Percentiles rank a stretch among this genome's conserved stretches.
phyloP scores from a whole-genome alignment of 2,113 vertebrate genomes.

The Halichoerus grypus region DNA sequence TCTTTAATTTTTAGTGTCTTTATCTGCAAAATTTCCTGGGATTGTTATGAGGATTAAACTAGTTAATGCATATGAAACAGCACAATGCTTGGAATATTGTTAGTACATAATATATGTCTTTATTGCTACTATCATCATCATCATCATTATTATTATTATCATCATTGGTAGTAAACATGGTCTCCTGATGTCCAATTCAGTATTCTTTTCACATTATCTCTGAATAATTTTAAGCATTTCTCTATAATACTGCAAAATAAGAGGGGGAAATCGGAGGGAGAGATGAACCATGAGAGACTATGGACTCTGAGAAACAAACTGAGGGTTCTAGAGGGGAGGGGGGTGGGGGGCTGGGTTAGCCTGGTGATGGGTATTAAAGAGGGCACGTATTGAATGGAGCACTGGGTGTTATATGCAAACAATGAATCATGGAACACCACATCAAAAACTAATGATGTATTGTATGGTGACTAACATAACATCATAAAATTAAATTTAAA shows the following conservation, averaged over 20 bases:
- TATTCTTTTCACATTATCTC: not conserved
- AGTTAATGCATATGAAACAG: not conserved
- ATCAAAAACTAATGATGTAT: too few relatives aligned
- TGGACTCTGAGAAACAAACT: too few relatives aligned
- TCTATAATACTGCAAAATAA: not conserved
- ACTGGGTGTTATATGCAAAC: too few relatives aligned
- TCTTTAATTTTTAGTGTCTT: slow-evolving; percentile 25
- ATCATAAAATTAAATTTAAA: too few relatives aligned
- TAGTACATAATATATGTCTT: not conserved
- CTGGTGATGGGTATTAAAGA: too few relatives aligned
- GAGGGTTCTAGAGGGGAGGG: too few relatives aligned
- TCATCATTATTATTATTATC: not conserved
- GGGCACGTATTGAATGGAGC: too few relatives aligned
- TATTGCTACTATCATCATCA: not conserved
- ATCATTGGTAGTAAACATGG: not conserved
- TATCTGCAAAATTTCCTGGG: not conserved
- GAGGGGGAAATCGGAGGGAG: too few relatives aligned
- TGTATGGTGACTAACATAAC: too few relatives aligned
- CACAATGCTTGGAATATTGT: not conserved
- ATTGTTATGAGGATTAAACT: not conserved
- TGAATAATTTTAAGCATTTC: not conserved
- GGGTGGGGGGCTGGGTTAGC: too few relatives aligned
- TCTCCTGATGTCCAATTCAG: not conserved
- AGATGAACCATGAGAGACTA: too few relatives aligned
- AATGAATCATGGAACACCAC: too few relatives aligned